Conservation (phyloP, 2,888 invertebrate genomes). For the Unio pictorum region DNA sequence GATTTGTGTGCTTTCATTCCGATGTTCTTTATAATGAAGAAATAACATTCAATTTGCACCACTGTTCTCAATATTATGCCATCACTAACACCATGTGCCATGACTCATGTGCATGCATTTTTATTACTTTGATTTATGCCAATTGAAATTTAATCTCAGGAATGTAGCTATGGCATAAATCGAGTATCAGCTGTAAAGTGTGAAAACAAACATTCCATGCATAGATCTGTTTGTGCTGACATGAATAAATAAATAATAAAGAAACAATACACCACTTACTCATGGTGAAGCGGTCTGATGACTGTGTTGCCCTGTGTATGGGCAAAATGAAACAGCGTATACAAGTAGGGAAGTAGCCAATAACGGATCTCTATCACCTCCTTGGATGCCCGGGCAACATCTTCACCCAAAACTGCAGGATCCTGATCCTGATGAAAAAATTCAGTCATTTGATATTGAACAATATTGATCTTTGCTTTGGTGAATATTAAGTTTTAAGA, state of each 20-base stretch:
- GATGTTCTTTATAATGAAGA: no score
- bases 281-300: conserved; percentile 84
- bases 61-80: no score
- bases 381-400: conserved; percentile 54
- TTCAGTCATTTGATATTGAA: no score
- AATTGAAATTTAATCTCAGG: no score
- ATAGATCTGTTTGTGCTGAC: not conserved
- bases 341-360: conserved; percentile 66
- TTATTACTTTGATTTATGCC: no score
- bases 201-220: not conserved
- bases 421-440: conserved; percentile 57
- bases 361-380: conserved; percentile 63
- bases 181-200: not conserved
- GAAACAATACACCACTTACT: conserved; percentile 73
- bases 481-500: no score
- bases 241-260: not conserved
- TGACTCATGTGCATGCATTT: no score
- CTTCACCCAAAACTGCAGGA: conserved; percentile 57
- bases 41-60: no score
- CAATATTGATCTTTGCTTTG: no score
- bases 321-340: conserved; percentile 66
- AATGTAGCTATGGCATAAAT: no score
- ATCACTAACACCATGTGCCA: no score
- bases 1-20: no score
- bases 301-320: conserved; percentile 83